These are phyloP conservation scores for Diachrysia chrysitis DNA, from an alignment of 2,888 invertebrate species.

Conservation along the genomic window DNA sequence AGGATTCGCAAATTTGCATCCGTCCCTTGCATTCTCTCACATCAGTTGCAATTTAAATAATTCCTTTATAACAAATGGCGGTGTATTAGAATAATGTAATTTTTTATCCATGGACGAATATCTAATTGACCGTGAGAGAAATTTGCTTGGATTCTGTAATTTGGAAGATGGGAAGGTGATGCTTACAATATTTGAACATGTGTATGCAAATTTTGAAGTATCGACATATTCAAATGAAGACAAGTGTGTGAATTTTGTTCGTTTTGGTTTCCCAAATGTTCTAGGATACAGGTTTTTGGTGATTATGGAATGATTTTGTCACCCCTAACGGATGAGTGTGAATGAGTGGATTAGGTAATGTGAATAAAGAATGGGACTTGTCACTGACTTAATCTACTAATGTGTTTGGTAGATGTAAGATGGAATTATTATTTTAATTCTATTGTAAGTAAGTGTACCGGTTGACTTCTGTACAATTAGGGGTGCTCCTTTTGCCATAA, in stretches of 20 bases:
- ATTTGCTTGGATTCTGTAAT: conserved; percentile 65
- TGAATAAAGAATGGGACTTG: conserved; percentile 39
- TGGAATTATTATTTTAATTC: not conserved
- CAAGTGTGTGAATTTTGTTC: conserved; percentile 79
- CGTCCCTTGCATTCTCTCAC: conserved; percentile 67
- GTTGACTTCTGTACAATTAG: not conserved
- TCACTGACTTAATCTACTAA: conserved; percentile 25
- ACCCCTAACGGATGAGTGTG: conserved; percentile 51
- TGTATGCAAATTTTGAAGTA: conserved; percentile 70
- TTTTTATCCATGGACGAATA: conserved; percentile 72
- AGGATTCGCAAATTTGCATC: conserved; percentile 79
- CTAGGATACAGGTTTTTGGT: conserved; percentile 54
- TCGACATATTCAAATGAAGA: conserved; percentile 77
- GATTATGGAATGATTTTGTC: conserved; percentile 39
- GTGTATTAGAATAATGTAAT: conserved; percentile 74
- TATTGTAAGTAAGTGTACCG: not conserved
- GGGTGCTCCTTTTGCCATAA: too few relatives aligned
- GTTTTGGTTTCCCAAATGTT: conserved; percentile 72
- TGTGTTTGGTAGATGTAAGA: conserved; percentile 6
- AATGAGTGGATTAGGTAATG: conserved; percentile 54
- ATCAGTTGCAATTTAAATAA: conserved; percentile 82
- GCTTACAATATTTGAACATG: conserved; percentile 54
- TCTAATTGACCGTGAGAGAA: conserved; percentile 83
- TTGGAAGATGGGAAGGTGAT: conserved; percentile 52
- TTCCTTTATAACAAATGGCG: conserved; percentile 80